Percentiles rank a stretch among this genome's conserved stretches.
These are phyloP conservation scores for Drepana arcuata DNA, from an alignment of 1,140 invertebrate genomes.

Conservation along the genomic window DNA sequence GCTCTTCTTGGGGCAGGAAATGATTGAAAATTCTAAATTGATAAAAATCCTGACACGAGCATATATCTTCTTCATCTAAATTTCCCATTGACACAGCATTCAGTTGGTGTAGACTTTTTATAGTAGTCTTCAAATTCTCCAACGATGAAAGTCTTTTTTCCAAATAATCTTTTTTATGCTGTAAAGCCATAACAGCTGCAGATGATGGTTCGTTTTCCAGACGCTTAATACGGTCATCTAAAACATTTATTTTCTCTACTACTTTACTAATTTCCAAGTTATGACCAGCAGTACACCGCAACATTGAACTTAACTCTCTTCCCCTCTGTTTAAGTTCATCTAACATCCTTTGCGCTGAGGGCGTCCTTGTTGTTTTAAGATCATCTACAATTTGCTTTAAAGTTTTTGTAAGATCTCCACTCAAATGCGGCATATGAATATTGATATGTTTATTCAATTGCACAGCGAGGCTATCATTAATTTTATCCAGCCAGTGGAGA, in stretches of 20 bases:
- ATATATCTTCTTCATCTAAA: slow-evolving; percentile 29
- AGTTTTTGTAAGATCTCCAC: slow-evolving; percentile 45
- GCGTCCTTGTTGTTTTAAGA: slow-evolving; percentile 25
- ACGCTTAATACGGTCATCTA: slow-evolving; percentile 42
- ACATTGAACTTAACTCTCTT: slow-evolving; percentile 37
- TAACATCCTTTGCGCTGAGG: slow-evolving; percentile 29
- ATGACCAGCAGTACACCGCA: slow-evolving; percentile 34
- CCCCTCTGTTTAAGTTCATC: slow-evolving; percentile 39
- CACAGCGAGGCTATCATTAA: slow-evolving; percentile 38
- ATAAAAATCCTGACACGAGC: slow-evolving; percentile 52
- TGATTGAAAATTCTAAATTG: slow-evolving; percentile 56
- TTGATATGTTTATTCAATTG: slow-evolving; percentile 40
- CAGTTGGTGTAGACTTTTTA: slow-evolving; percentile 29
- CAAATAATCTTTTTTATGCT: slow-evolving; percentile 50
- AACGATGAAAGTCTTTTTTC: slow-evolving; percentile 33
- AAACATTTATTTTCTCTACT: slow-evolving; percentile 38
- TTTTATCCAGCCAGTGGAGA: slow-evolving; percentile 50
- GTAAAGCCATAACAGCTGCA: slow-evolving; percentile 38
- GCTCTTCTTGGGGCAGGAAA: slow-evolving; percentile 34
- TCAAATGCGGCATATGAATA: slow-evolving; percentile 32
- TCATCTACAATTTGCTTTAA: slow-evolving; percentile 51
- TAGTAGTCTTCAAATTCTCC: slow-evolving; percentile 42
- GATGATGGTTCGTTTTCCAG: slow-evolving; percentile 35
- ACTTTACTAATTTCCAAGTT: slow-evolving; percentile 52
- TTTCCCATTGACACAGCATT: slow-evolving; percentile 26